phyloP scores from a whole-genome alignment of 2,797 vertebrate genomes.

The Hipposideros larvatus region DNA sequence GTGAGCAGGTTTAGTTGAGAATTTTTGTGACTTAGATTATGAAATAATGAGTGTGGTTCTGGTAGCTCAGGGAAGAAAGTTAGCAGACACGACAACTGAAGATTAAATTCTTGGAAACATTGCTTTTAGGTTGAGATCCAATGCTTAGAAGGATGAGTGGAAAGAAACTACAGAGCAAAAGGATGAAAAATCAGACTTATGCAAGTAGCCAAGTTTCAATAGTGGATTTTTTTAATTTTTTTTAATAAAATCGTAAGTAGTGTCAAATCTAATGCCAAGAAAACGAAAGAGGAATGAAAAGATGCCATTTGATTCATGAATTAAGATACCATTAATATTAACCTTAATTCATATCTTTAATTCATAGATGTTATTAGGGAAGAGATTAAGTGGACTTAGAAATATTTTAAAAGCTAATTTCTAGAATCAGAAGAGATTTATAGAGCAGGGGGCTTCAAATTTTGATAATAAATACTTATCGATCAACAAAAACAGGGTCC shows the following conservation, averaged over 20 bases:
- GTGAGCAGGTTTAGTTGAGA: not conserved
- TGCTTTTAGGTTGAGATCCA: not conserved
- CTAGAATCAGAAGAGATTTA: not conserved
- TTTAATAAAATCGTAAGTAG: not conserved
- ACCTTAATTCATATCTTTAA: not conserved
- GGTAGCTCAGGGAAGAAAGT: not conserved
- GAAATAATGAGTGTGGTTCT: not conserved
- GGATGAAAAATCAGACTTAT: not conserved
- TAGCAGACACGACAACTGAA: not conserved
- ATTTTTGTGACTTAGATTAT: not conserved
- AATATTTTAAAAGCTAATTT: constrained; percentile 23
- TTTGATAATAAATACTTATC: not conserved
- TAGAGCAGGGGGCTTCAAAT: not conserved
- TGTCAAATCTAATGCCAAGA: not conserved
- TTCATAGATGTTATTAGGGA: not conserved
- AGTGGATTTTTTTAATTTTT: not conserved
- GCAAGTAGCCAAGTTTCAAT: not conserved
- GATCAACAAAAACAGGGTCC: not conserved
- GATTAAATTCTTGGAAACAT: not conserved
- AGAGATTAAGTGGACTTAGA: not conserved
- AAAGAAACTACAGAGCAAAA: not conserved
- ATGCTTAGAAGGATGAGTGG: not conserved
- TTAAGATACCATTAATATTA: not conserved
- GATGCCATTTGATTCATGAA: not conserved
- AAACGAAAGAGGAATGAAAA: not conserved